These are phyloP conservation scores for Drosophila incognita DNA, from an alignment of 2,888 invertebrate genomes.

Conservation along the genomic window DNA sequence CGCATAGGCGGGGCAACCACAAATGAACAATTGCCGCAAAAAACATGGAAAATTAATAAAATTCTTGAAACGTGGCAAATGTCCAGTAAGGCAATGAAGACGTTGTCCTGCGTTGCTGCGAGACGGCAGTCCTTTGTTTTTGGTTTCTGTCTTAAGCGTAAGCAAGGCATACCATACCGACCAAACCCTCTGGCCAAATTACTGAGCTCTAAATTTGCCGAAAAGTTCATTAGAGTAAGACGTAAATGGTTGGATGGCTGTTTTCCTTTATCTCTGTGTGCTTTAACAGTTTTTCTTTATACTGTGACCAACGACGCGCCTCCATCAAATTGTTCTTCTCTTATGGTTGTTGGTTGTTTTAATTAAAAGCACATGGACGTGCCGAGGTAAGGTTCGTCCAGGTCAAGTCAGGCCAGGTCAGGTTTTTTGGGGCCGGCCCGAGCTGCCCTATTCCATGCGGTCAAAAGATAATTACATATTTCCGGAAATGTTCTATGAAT, in stretches of 20 bases:
- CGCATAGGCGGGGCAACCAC: conserved; percentile 30
- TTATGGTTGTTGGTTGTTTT: conserved; percentile 61
- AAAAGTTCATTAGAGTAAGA: conserved; percentile 61
- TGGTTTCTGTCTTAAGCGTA: conserved; percentile 1
- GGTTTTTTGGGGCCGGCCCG: neutral
- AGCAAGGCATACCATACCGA: neutral
- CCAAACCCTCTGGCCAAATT: conserved; percentile 23
- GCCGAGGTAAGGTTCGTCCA: conserved; percentile 5
- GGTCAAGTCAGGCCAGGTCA: neutral
- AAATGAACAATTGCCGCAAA: conserved; percentile 68
- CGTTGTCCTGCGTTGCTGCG: conserved; percentile 33
- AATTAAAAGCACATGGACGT: conserved; percentile 67
- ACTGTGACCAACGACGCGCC: conserved; percentile 6
- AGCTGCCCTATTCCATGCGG: conserved; percentile 1
- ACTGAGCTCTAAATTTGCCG: conserved; percentile 59
- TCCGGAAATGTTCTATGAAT: neutral
- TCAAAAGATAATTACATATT: conserved; percentile 5
- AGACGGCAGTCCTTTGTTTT: conserved; percentile 14
- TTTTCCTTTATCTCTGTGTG: conserved; percentile 10
- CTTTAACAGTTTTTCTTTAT: conserved; percentile 29
- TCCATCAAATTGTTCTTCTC: conserved; percentile 24
- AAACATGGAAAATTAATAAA: conserved; percentile 63
- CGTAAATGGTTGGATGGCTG: conserved; percentile 40
- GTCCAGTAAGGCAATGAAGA: conserved; percentile 55
- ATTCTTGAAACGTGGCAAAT: conserved; percentile 58